Evolutionary conservation across 64 coral and sea anemone species (phyloP).

Genomic region (Actinia equina): DNA sequence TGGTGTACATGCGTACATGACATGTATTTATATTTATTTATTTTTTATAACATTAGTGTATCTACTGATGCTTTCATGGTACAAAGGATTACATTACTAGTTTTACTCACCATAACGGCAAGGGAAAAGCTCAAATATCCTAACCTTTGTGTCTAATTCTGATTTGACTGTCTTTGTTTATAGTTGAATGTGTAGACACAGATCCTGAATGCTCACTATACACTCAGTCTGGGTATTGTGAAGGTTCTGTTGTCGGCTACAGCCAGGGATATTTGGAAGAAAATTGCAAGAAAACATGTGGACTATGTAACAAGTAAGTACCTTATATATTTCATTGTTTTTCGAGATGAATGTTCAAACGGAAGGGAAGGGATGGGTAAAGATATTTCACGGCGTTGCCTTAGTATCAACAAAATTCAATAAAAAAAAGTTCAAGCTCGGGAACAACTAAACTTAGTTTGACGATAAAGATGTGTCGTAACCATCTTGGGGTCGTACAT

Average conservation of each 20-base stretch:
- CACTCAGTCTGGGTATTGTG: neutral
- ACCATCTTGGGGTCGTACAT: neutral
- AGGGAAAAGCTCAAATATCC: neutral
- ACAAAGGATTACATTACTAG: too few species aligned
- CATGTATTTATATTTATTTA: too few species aligned
- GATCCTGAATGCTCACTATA: slow-evolving; percentile 2
- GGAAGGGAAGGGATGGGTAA: too few species aligned
- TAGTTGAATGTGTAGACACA: neutral
- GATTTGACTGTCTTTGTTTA: neutral
- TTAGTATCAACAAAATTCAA: neutral
- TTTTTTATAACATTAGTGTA: too few species aligned
- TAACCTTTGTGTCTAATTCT: neutral
- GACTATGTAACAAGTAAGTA: slow-evolving; percentile 10
- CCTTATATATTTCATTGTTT: neutral
- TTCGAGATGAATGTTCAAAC: too few species aligned
- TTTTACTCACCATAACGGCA: too few species aligned
- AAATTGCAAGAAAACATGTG: slow-evolving; percentile 19
- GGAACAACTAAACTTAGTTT: neutral
- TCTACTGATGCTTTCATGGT: too few species aligned
- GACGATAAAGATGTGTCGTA: neutral
- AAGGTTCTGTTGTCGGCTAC: neutral
- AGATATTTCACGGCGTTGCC: too few species aligned
- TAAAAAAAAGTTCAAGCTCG: neutral
- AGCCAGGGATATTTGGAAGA: neutral
- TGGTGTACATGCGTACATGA: too few species aligned